Percentiles rank a stretch among this genome's conserved stretches.
phyloP scores from a whole-genome alignment of 2,113 vertebrate species.

The Semnopithecus entellus region DNA sequence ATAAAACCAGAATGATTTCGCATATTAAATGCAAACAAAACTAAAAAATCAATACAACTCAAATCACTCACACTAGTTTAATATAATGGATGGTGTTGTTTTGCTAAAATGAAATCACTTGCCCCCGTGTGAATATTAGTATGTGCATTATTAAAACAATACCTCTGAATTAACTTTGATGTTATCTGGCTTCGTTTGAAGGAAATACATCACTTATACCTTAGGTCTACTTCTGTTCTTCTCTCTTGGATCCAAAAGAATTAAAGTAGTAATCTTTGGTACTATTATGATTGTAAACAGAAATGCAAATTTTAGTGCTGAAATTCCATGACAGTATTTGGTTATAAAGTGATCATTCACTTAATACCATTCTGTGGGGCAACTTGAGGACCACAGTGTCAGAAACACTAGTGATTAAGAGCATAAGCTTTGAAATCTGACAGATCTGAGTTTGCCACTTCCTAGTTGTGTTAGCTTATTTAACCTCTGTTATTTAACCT shows the following conservation, averaged over 20 bases:
- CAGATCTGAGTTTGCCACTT: not conserved
- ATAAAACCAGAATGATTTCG: not conserved
- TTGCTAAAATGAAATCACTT: conserved; percentile 5
- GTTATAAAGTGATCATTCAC: not conserved
- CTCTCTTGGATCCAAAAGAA: conserved; percentile 7
- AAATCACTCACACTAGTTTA: not conserved
- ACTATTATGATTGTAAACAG: not conserved
- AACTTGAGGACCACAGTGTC: not conserved
- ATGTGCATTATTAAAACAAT: conserved; percentile 35
- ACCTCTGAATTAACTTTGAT: conserved; percentile 24
- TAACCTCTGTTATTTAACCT: conserved; percentile 39
- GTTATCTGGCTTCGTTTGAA: not conserved
- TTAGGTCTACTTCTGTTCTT: conserved; percentile 1
- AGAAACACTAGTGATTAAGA: not conserved
- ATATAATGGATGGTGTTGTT: not conserved
- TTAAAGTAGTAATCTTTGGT: not conserved
- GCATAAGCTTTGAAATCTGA: not conserved
- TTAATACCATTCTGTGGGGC: not conserved
- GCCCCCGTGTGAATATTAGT: not conserved
- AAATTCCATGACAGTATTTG: not conserved
- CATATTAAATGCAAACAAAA: conserved; percentile 34
- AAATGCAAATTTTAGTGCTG: conserved; percentile 21
- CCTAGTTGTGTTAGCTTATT: not conserved
- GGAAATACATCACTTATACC: conserved; percentile 15
- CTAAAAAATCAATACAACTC: conserved; percentile 20